phyloP scores from a whole-genome alignment of 2,888 invertebrate species.

The Belgica antarctica region DNA sequence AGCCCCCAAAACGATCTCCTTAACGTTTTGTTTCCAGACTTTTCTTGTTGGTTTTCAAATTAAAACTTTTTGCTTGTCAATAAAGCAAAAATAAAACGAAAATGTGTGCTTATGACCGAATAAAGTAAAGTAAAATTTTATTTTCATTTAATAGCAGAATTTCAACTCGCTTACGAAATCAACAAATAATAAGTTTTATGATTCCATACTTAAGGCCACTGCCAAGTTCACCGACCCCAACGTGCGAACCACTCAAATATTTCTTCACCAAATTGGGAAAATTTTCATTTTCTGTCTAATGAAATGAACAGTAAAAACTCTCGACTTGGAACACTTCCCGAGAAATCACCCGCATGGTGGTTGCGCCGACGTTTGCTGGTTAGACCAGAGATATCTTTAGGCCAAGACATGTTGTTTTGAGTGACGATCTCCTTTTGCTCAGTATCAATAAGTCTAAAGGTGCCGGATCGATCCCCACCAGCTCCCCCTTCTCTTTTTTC shows the following conservation, averaged over 20 bases:
- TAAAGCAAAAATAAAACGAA: neutral
- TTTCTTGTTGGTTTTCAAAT: neutral
- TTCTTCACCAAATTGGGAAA: neutral
- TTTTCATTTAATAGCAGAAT: neutral
- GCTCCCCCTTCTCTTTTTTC: too few species aligned
- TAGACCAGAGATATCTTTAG: too few species aligned
- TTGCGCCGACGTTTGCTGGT: too few species aligned
- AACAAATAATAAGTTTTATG: neutral
- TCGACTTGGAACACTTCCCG: too few species aligned
- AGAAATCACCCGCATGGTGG: too few species aligned
- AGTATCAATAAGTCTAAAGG: too few species aligned
- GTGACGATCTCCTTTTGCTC: too few species aligned
- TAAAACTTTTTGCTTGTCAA: neutral
- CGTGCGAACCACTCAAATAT: neutral
- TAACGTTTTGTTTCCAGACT: neutral
- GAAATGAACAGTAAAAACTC: neutral
- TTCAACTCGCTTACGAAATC: neutral
- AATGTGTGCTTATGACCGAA: slow-evolving; percentile 20
- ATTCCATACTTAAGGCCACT: neutral
- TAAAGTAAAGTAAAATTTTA: neutral
- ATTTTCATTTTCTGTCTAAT: neutral
- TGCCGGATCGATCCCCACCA: too few species aligned
- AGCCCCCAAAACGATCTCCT: neutral
- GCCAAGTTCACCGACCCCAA: neutral
- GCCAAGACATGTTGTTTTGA: too few species aligned